These are phyloP conservation scores for Rana temporaria DNA, from an alignment of 2,113 vertebrate species.

Conservation along the genomic window DNA sequence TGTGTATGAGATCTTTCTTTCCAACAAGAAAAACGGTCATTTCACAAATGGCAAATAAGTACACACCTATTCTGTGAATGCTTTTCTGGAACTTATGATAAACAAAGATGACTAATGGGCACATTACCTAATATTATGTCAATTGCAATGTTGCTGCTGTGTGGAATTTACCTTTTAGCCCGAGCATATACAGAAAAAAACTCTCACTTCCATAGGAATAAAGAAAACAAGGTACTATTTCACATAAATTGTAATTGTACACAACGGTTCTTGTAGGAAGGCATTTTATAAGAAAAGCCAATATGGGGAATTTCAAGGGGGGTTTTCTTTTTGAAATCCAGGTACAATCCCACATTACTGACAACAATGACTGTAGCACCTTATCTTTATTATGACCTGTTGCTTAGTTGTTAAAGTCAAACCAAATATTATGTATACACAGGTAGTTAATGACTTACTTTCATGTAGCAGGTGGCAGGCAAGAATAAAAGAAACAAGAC, in stretches of 20 bases:
- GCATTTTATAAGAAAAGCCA: slow-evolving; percentile 2
- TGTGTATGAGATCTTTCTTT: too few species aligned
- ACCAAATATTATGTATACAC: not conserved
- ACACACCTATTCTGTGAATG: too few species aligned
- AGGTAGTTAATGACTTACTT: not conserved
- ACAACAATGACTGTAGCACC: not conserved
- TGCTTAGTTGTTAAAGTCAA: not conserved
- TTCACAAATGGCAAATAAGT: too few species aligned
- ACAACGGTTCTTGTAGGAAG: too few species aligned
- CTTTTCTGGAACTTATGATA: too few species aligned
- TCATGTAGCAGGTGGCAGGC: not conserved
- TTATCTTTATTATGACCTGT: not conserved
- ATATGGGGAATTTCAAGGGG: not conserved
- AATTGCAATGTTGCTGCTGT: too few species aligned
- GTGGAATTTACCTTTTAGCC: too few species aligned
- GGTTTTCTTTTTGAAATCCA: slow-evolving; percentile 8
- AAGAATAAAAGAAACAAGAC: too few species aligned
- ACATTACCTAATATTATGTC: too few species aligned
- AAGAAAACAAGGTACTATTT: not conserved
- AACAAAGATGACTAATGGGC: too few species aligned
- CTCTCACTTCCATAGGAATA: not conserved
- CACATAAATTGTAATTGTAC: too few species aligned
- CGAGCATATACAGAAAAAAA: not conserved
- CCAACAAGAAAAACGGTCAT: too few species aligned
- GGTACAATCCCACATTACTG: not conserved